phyloP scores from a whole-genome alignment of 2,888 invertebrate genomes.

The Ctenicera cuprea region DNA sequence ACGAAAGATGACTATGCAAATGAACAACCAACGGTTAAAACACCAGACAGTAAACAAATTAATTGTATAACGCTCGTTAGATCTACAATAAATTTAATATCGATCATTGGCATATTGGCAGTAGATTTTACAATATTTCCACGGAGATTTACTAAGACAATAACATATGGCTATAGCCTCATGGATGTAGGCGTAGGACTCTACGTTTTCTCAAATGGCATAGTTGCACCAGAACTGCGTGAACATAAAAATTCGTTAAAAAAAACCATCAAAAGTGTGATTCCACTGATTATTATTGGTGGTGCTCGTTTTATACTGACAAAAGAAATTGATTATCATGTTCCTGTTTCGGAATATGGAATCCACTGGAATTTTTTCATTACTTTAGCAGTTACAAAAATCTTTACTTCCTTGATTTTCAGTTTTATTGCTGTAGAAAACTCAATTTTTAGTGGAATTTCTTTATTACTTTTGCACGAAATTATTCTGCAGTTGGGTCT shows the following conservation, averaged over 20 bases:
- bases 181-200: slow-evolving; percentile 98
- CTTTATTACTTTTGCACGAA: slow-evolving; percentile 81
- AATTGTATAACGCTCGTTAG: slow-evolving; percentile 80
- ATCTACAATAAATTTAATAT: slow-evolving; percentile 82
- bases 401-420: slow-evolving; percentile 80
- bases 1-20: background rate
- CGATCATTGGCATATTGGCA: slow-evolving; percentile 90
- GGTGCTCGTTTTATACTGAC: slow-evolving; percentile 78
- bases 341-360: slow-evolving; percentile 95
- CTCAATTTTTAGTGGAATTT: slow-evolving; percentile 75
- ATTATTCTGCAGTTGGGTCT: slow-evolving; percentile 77
- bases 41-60: slow-evolving; percentile 6
- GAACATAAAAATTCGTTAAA: slow-evolving; percentile 64
- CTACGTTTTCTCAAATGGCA: slow-evolving; percentile 88
- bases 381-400: slow-evolving; percentile 89
- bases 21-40: background rate
- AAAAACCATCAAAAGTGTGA: slow-evolving; percentile 68
- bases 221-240: slow-evolving; percentile 79
- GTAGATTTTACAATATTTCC: slow-evolving; percentile 96
- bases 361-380: slow-evolving; percentile 99
- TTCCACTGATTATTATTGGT: slow-evolving; percentile 78
- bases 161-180: slow-evolving; percentile 87
- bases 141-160: slow-evolving; percentile 89
- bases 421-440: slow-evolving; percentile 74
- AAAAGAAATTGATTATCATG: slow-evolving; percentile 85